These are phyloP conservation scores for Malurus alboscapulatus DNA, from an alignment of 2,113 vertebrate species.

Conservation along the genomic window DNA sequence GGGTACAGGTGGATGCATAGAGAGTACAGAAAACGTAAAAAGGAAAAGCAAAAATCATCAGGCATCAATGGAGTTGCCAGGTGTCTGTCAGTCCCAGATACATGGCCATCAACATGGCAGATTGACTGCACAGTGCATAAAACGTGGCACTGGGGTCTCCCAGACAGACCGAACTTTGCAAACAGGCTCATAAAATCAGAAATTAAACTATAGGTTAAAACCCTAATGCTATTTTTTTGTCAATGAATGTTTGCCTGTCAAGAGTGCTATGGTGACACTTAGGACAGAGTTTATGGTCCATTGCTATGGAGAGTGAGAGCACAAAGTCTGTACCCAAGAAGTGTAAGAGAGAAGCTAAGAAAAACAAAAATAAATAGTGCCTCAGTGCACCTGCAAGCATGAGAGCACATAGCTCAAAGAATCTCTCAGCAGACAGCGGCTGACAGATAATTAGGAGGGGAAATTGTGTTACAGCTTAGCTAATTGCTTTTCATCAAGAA, in stretches of 20 bases:
- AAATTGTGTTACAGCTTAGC: not conserved
- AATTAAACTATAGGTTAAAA: not conserved
- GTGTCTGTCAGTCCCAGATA: not conserved
- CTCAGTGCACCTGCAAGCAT: not conserved
- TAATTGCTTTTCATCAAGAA: constrained; percentile 47
- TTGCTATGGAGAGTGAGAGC: not conserved
- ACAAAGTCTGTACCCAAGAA: not conserved
- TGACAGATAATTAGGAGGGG: constrained; percentile 11
- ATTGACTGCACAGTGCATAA: not conserved
- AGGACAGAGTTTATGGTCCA: not conserved
- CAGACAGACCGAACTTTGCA: not conserved
- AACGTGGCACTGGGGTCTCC: rapidly evolving
- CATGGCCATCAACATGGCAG: rapidly evolving
- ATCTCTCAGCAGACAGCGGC: not conserved
- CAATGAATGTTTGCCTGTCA: not conserved
- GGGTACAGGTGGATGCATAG: no score
- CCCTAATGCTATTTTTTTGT: not conserved
- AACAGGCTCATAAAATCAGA: not conserved
- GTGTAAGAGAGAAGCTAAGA: not conserved
- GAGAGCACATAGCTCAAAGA: not conserved
- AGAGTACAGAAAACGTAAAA: no score
- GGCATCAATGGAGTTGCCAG: not conserved
- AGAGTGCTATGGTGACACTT: not conserved
- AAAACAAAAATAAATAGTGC: not conserved
- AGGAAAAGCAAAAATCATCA: no score